These are phyloP conservation scores for Pelusios castaneus DNA, from an alignment of 2,113 vertebrate genomes.

Conservation along the genomic window DNA sequence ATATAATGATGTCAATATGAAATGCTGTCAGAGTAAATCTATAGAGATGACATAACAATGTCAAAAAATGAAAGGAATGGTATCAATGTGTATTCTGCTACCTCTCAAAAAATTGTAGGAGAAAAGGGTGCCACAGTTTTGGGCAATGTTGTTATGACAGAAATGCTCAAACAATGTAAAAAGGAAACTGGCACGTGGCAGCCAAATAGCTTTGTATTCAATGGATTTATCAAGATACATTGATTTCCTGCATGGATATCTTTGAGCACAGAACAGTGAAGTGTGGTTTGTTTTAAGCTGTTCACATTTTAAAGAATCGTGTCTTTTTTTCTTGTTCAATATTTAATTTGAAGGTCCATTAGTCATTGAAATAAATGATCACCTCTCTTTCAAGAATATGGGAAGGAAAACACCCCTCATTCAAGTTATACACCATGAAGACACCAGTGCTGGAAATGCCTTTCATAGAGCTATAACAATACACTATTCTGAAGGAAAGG, in stretches of 20 bases:
- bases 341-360: not conserved
- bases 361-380: slow-evolving; percentile 16
- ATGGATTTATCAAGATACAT: slow-evolving; percentile 68
- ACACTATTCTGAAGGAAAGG: not conserved
- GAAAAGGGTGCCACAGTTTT: slow-evolving; percentile 64
- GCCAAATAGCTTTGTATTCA: slow-evolving; percentile 64
- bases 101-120: slow-evolving; percentile 69
- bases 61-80: slow-evolving; percentile 78
- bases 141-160: slow-evolving; percentile 78
- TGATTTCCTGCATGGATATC: slow-evolving; percentile 65
- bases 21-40: slow-evolving; percentile 76
- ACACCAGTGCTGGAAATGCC: not conserved
- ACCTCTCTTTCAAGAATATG: slow-evolving; percentile 39
- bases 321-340: slow-evolving; percentile 50
- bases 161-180: slow-evolving; percentile 66
- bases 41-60: slow-evolving; percentile 73
- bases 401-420: slow-evolving; percentile 32
- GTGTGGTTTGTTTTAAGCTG: slow-evolving; percentile 23
- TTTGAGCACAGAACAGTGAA: slow-evolving; percentile 37
- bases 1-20: slow-evolving; percentile 75
- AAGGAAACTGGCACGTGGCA: slow-evolving; percentile 62
- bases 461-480: not conserved
- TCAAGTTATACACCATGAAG: not conserved
- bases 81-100: slow-evolving; percentile 73
- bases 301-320: slow-evolving; percentile 53